Percentiles rank a stretch among this genome's conserved stretches.
phyloP scores from a whole-genome alignment of 1,140 invertebrate genomes.

The Onthophagus taurus region DNA sequence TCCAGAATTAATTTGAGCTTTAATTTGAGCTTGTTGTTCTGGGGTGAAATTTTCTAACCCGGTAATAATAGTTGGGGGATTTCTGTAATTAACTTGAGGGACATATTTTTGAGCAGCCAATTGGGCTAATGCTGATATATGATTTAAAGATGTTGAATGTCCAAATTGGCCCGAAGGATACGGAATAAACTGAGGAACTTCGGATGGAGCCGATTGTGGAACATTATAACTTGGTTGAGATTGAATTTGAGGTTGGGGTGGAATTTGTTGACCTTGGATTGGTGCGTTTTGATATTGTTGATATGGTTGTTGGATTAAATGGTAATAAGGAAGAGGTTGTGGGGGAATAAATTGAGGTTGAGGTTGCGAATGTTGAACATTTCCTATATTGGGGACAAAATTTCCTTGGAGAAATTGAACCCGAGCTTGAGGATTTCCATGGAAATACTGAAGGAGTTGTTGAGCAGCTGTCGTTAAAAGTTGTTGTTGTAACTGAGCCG shows the following conservation, averaged over 20 bases:
- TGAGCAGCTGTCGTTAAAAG: slow-evolving; percentile 19
- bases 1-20: slow-evolving; percentile 24
- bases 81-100: not conserved
- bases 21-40: slow-evolving; percentile 36
- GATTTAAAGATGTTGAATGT: slow-evolving; percentile 9
- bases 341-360: too few relatives aligned
- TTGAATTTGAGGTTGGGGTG: slow-evolving; percentile 3
- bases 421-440: slow-evolving; percentile 22
- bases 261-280: slow-evolving; percentile 8
- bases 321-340: too few relatives aligned
- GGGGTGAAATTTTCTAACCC: slow-evolving; percentile 34
- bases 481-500: slow-evolving; percentile 22
- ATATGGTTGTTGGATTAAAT: slow-evolving; percentile 9
- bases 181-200: slow-evolving; percentile 10
- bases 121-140: slow-evolving; percentile 26
- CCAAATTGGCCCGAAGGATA: slow-evolving; percentile 8
- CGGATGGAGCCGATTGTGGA: slow-evolving; percentile 13
- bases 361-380: too few relatives aligned
- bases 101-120: slow-evolving; percentile 23
- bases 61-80: slow-evolving; percentile 31
- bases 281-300: slow-evolving; percentile 10
- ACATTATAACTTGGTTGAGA: not conserved
- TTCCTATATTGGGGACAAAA: too few relatives aligned
- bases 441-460: slow-evolving; percentile 28
- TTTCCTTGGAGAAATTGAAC: slow-evolving; percentile 22